Conservation (phyloP, 2,797 vertebrate species). For the Peromyscus aztecus region DNA sequence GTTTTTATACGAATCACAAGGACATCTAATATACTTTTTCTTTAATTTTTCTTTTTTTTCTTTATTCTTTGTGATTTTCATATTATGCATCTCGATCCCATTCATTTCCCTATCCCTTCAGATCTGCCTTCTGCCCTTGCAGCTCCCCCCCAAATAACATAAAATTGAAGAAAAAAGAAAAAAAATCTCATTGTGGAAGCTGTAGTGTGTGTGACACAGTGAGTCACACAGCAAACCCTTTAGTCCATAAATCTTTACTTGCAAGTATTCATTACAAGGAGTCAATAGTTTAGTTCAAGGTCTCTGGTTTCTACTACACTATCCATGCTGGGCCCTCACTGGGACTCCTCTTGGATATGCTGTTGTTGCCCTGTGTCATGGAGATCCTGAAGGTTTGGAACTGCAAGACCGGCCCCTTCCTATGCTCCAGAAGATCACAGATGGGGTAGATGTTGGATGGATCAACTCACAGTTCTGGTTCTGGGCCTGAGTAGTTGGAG, state of each 20-base stretch:
- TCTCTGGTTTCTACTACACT: neutral
- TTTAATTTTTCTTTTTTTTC: neutral
- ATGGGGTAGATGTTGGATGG: too few relatives aligned
- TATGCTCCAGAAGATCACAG: too few relatives aligned
- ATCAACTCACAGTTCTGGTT: neutral
- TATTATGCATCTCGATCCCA: neutral
- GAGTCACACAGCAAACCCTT: neutral
- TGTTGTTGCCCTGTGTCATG: neutral
- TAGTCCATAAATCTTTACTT: neutral
- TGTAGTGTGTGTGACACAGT: neutral
- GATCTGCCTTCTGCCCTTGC: neutral
- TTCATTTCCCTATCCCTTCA: neutral
- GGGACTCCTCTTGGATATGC: neutral
- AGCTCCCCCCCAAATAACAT: neutral
- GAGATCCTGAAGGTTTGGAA: neutral
- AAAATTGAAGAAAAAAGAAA: neutral
- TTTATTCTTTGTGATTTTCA: neutral
- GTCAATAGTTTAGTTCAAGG: neutral
- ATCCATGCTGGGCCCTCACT: neutral
- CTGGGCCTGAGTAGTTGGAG: neutral
- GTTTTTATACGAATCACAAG: neutral
- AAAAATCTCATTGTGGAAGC: neutral
- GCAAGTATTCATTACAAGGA: neutral
- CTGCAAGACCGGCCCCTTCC: neutral
- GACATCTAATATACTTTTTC: neutral